Conservation (phyloP, 1,140 invertebrate species). For the Laodelphax striatellus region DNA sequence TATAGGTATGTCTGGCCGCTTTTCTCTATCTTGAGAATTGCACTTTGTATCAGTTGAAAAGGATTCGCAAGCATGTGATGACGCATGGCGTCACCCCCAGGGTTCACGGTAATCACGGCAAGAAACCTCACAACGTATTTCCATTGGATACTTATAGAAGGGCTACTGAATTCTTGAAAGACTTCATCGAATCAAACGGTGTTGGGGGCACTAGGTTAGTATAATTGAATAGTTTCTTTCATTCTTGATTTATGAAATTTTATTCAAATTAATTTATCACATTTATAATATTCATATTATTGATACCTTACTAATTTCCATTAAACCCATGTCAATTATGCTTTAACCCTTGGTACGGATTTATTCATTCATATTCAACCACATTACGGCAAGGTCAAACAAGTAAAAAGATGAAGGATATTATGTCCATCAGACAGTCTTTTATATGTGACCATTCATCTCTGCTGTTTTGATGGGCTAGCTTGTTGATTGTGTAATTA, state of each 20-base stretch:
- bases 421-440: too few relatives aligned
- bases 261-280: neutral
- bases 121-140: constrained; percentile 71
- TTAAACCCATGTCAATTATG: too few relatives aligned
- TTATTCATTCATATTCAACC: too few relatives aligned
- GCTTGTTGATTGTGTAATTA: too few relatives aligned
- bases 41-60: constrained; percentile 64
- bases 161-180: constrained; percentile 60
- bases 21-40: constrained; percentile 71
- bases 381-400: too few relatives aligned
- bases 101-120: constrained; percentile 65
- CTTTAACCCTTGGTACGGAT: too few relatives aligned
- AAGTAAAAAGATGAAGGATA: too few relatives aligned
- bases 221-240: neutral
- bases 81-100: constrained; percentile 62
- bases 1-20: constrained; percentile 48
- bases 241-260: neutral
- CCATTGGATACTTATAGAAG: constrained; percentile 64
- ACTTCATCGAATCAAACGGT: constrained; percentile 49
- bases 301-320: too few relatives aligned
- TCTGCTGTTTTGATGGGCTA: too few relatives aligned
- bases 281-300: too few relatives aligned
- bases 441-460: too few relatives aligned
- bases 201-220: constrained; percentile 5
- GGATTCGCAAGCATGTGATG: constrained; percentile 64